phyloP scores from a whole-genome alignment of 2,113 vertebrate species.

The Ptychochromis oligacanthus region DNA sequence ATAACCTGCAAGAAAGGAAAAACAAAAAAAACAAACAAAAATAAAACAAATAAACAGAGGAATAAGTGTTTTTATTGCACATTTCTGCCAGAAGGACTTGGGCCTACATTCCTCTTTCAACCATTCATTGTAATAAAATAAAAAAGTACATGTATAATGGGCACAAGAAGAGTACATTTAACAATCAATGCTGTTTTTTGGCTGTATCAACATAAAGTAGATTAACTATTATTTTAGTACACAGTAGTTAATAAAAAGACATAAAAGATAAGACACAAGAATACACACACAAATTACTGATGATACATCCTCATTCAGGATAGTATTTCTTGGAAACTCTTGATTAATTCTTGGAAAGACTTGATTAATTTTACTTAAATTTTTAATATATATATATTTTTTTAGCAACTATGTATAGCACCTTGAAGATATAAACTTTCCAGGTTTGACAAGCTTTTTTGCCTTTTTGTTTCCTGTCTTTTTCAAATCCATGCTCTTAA shows the following conservation, averaged over 20 bases:
- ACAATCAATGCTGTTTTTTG: not conserved
- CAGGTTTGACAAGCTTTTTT: no score
- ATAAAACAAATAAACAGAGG: slow-evolving; percentile 48
- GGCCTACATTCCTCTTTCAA: slow-evolving; percentile 36
- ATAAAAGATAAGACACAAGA: not conserved
- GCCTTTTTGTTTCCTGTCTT: not conserved
- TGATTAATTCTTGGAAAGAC: no score
- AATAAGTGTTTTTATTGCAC: slow-evolving; percentile 40
- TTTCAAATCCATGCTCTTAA: not conserved
- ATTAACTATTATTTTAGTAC: not conserved
- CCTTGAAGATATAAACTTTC: no score
- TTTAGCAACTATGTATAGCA: no score
- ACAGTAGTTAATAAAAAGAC: not conserved
- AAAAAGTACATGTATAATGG: not conserved
- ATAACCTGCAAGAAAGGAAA: slow-evolving; percentile 56
- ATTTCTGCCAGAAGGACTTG: slow-evolving; percentile 49
- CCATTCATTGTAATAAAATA: slow-evolving; percentile 20
- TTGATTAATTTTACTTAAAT: no score
- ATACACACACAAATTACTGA: not conserved
- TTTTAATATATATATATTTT: no score
- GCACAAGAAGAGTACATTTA: not conserved
- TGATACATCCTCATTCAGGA: not conserved
- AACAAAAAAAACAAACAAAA: slow-evolving; percentile 52
- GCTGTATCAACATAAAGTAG: not conserved
- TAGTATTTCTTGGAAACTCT: not conserved